These are phyloP conservation scores for Corydoras maculifer DNA, from an alignment of 2,113 vertebrate genomes.

Conservation along the genomic window DNA sequence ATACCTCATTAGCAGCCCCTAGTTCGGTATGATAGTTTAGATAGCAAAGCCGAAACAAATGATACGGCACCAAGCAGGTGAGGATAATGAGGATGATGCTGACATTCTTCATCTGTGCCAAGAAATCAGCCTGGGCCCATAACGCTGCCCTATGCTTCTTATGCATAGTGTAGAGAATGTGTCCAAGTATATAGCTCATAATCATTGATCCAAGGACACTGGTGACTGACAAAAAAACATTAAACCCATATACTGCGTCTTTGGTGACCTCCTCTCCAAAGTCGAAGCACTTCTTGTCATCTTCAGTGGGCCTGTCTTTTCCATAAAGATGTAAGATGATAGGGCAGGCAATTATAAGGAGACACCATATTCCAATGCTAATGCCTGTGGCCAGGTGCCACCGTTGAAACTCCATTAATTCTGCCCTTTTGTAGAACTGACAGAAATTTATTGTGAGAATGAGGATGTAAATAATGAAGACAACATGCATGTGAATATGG, in stretches of 20 bases:
- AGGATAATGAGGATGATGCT: constrained; percentile 78
- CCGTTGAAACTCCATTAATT: constrained; percentile 66
- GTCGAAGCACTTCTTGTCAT: constrained; percentile 60
- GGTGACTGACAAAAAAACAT: constrained; percentile 59
- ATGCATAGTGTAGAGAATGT: constrained; percentile 57
- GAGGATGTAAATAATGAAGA: constrained; percentile 77
- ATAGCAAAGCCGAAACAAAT: constrained; percentile 76
- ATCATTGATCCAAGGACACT: constrained; percentile 50
- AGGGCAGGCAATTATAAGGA: constrained; percentile 56
- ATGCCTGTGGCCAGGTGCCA: constrained; percentile 64
- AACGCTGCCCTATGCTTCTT: constrained; percentile 55
- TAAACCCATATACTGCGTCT: constrained; percentile 36
- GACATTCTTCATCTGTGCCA: constrained; percentile 79
- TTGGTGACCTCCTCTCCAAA: constrained; percentile 60
- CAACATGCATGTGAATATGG: constrained; percentile 88
- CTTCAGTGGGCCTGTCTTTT: accelerated
- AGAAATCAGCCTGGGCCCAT: constrained; percentile 76
- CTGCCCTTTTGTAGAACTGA: constrained; percentile 66
- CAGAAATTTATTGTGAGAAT: constrained; percentile 73
- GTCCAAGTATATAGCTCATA: constrained; percentile 65
- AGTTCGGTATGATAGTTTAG: neutral
- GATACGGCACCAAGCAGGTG: constrained; percentile 79
- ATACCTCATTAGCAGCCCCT: constrained; percentile 70
- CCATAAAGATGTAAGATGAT: constrained; percentile 64
- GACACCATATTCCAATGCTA: constrained; percentile 68